Percentiles rank a stretch among this genome's conserved stretches.
These are phyloP conservation scores for Rhadina sibilatrix DNA, from an alignment of 2,113 vertebrate species.

Conservation along the genomic window DNA sequence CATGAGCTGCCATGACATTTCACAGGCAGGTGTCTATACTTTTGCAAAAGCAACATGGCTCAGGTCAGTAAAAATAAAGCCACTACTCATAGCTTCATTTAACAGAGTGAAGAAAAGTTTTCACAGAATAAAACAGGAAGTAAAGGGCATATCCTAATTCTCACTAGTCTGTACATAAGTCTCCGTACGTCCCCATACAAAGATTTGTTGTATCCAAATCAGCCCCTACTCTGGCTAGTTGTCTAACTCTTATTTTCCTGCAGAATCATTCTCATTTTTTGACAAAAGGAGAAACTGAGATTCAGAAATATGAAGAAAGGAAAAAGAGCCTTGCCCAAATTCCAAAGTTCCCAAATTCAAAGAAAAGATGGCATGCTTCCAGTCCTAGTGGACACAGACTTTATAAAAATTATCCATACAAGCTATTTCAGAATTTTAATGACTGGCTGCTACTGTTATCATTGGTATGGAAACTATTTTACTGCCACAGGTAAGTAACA, in stretches of 20 bases:
- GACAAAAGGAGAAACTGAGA: background rate
- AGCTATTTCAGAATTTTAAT: background rate
- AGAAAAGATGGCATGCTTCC: background rate
- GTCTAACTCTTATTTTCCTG: background rate
- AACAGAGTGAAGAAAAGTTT: background rate
- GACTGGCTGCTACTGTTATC: rapidly evolving
- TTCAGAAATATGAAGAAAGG: background rate
- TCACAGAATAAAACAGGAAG: background rate
- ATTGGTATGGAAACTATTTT: background rate
- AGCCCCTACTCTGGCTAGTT: background rate
- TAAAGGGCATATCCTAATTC: background rate
- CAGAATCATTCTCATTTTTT: background rate
- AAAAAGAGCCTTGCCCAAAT: background rate
- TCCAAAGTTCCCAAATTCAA: background rate
- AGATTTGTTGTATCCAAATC: background rate
- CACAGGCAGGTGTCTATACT: background rate
- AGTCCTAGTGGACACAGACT: background rate
- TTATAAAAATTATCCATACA: background rate
- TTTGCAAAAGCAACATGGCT: background rate
- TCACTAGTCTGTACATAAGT: background rate
- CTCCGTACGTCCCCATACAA: background rate
- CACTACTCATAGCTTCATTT: background rate
- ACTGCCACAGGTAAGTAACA: background rate
- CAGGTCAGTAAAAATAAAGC: background rate
- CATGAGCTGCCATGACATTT: background rate